Percentiles rank a stretch among this genome's conserved stretches.
phyloP scores from a whole-genome alignment of 64 coral and sea anemone species.

The Trachythela sp. region DNA sequence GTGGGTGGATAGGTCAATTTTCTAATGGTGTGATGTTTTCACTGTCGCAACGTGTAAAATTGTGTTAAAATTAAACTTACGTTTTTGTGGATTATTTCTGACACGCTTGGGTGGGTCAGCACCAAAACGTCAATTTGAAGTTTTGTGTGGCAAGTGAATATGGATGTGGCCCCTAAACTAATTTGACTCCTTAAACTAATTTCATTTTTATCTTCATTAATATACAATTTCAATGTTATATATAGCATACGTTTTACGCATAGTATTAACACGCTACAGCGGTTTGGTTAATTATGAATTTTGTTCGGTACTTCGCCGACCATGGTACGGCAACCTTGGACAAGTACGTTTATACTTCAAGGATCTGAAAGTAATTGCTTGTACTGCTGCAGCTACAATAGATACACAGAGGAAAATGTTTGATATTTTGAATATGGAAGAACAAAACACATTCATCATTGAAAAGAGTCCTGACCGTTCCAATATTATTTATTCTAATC shows the following conservation, averaged over 20 bases:
- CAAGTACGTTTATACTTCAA: background rate
- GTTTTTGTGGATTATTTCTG: too few species aligned
- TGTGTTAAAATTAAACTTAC: too few species aligned
- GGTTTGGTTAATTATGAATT: background rate
- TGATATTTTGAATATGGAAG: background rate
- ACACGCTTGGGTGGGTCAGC: too few species aligned
- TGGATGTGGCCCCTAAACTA: too few species aligned
- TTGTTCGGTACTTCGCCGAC: background rate
- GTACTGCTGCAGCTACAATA: background rate
- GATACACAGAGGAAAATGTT: background rate
- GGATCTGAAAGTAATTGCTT: background rate
- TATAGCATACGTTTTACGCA: background rate
- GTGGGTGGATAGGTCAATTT: too few species aligned
- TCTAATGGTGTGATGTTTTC: too few species aligned
- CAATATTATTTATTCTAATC: slow-evolving; percentile 30
- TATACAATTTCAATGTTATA: background rate
- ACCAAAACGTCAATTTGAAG: too few species aligned
- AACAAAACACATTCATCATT: slow-evolving; percentile 13
- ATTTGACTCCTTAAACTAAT: background rate
- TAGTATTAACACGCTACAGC: background rate
- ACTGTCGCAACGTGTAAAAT: too few species aligned
- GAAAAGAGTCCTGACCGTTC: slow-evolving; percentile 45
- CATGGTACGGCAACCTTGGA: background rate
- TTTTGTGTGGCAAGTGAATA: too few species aligned
- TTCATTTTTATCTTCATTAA: too few species aligned